Evolutionary conservation across 1,140 invertebrate species (phyloP), one percentile per base, ranked within the genome.

Genomic region (Yoshiicerus persimilis): DNA sequence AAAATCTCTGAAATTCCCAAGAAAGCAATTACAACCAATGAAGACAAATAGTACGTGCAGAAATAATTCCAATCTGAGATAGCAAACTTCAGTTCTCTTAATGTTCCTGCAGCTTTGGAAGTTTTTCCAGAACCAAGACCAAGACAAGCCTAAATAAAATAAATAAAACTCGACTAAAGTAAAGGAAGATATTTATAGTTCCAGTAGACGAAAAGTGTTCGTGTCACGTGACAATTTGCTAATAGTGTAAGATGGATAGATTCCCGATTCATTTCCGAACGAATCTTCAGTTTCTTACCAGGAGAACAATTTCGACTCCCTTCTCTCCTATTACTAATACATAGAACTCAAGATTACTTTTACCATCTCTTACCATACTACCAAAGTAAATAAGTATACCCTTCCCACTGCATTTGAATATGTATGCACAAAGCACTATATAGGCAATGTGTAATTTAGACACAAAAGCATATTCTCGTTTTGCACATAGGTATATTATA

Each of bases 221-320:
- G 20, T 80, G 75, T 23, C 75, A 80, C 75, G 75, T 80, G 75
- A 80, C 75, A 80, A 32, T 80, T 80, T 32, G 11, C 75, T 80
- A 80, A 80, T 80, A 30, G 75, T 36, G 16, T 38, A 80, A 80
- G 75, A 80, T 36, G 75, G 75, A 80, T 80, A 80, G 75, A 80
- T 80, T 20, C 32, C 27, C 75, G 75, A 80, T 80, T 80, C 32
- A 34, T 80, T 80, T 80, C n/a, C 11, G 13, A 34, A 32, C 10
- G 25, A 27, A 70, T 70, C 66, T 70, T 70, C 27, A 13, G 10
- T 11, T 70, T 25, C 66, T 30, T 30, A 11, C 16, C 30, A 30
- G 2, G 27, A 56, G 16, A n/a, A 56, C 66, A 70, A 70, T 30
- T 70, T 70, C 30, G 27, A 27, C 25, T 30, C 27, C 11, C 64